These are phyloP conservation scores for Phalacrocorax pelagicus DNA, from an alignment of 2,113 vertebrate genomes.

Conservation along the genomic window DNA sequence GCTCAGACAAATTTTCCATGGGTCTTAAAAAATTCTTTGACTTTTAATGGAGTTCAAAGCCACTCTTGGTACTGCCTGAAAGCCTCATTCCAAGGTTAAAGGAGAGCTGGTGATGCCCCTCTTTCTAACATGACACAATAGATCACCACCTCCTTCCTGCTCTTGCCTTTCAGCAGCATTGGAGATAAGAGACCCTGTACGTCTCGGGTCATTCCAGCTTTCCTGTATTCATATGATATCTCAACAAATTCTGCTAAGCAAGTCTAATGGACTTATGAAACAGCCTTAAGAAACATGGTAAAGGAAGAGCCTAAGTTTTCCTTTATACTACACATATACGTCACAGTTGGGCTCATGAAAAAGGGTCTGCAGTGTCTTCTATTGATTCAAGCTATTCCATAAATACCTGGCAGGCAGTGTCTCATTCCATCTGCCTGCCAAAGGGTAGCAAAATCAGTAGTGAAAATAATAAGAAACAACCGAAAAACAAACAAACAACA, in stretches of 20 bases:
- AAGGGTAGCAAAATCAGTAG: neutral
- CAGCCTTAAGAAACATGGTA: neutral
- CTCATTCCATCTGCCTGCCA: neutral
- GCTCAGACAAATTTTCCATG: neutral
- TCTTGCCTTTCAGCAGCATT: neutral
- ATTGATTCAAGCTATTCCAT: neutral
- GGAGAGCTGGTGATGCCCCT: accelerated
- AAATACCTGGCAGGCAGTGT: neutral
- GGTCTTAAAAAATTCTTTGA: neutral
- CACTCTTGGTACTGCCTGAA: neutral
- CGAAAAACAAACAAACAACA: neutral
- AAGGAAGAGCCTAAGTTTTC: neutral
- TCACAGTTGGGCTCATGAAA: neutral
- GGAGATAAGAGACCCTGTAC: neutral
- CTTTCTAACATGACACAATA: neutral
- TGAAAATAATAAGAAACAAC: neutral
- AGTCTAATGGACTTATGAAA: neutral
- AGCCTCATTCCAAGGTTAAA: neutral
- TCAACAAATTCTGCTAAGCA: neutral
- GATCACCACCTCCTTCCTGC: neutral
- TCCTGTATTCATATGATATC: neutral
- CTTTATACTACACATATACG: neutral
- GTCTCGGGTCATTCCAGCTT: neutral
- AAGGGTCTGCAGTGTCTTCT: neutral
- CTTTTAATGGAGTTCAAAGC: neutral